Conservation (phyloP, 2,113 vertebrate genomes). For the human (Homo sapiens) region DNA sequence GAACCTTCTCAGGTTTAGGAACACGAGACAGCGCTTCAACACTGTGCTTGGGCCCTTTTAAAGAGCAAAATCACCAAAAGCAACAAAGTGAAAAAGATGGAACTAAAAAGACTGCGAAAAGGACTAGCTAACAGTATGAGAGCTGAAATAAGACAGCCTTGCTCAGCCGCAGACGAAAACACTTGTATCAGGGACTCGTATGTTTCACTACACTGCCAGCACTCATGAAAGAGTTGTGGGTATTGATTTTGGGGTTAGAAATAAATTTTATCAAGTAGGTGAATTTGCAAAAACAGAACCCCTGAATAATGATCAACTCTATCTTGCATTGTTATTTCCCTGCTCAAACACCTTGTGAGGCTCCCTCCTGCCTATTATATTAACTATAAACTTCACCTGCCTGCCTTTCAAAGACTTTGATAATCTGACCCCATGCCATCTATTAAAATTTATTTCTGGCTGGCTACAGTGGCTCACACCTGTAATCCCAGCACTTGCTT, state of each 20-base stretch:
- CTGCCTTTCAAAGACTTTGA: not conserved
- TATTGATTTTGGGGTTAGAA: not conserved
- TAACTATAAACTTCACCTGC: not conserved
- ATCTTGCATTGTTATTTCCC: not conserved
- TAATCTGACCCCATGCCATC: not conserved
- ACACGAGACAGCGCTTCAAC: not conserved
- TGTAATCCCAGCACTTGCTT: too few species aligned
- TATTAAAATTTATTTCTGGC: too few species aligned
- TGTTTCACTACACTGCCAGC: rapidly evolving
- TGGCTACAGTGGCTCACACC: too few species aligned
- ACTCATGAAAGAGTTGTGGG: not conserved
- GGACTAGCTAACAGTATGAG: not conserved
- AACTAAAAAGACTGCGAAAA: not conserved
- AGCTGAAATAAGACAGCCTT: too few species aligned
- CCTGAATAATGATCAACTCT: not conserved
- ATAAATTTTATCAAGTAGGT: not conserved
- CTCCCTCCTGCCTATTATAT: not conserved
- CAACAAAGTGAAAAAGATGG: not conserved
- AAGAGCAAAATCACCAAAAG: not conserved
- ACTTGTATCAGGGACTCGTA: rapidly evolving
- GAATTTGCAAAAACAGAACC: not conserved
- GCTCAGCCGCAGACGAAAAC: not conserved
- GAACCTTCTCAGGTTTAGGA: not conserved
- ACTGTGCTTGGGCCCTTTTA: not conserved
- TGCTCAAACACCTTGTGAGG: not conserved